Percentiles rank a stretch among this genome's conserved stretches.
Conservation (phyloP, 2,888 invertebrate species). For the Drosophila kambysellisi region DNA sequence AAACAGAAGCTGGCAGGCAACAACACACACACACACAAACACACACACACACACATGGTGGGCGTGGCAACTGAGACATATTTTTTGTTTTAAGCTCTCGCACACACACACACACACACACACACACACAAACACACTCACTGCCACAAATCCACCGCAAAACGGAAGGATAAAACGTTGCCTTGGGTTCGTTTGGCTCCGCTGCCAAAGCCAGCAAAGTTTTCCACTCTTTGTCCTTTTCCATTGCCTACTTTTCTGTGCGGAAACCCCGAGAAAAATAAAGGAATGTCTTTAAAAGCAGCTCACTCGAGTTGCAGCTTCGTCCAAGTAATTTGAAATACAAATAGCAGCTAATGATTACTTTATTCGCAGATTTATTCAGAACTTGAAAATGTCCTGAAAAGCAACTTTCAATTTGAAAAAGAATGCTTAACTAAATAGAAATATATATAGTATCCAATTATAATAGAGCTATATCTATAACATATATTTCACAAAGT, state of each 20-base stretch:
- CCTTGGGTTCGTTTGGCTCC: constrained; percentile 14
- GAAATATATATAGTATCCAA: background rate
- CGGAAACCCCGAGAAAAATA: constrained; percentile 12
- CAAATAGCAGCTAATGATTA: constrained; percentile 3
- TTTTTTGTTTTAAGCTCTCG: constrained; percentile 48
- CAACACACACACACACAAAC: constrained; percentile 13
- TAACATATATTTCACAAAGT: background rate
- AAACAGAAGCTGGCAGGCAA: constrained; percentile 50
- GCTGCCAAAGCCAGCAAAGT: constrained; percentile 29
- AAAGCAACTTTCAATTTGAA: background rate
- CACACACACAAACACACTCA: constrained; percentile 2
- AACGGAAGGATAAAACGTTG: constrained; percentile 57
- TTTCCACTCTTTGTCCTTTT: constrained; percentile 40
- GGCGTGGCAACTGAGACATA: constrained; percentile 48
- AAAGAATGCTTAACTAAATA: background rate
- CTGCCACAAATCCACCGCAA: constrained; percentile 55
- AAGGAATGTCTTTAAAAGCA: constrained; percentile 21
- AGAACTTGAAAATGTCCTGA: background rate
- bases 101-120: constrained; percentile 3
- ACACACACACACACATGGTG: constrained; percentile 36
- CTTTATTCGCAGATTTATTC: constrained; percentile 10
- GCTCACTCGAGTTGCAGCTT: background rate
- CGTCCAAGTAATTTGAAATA: constrained; percentile 1
- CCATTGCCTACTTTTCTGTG: constrained; percentile 42
- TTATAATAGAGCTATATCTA: background rate